Percentiles rank a stretch among this genome's conserved stretches.
Conservation (phyloP, 2,888 invertebrate genomes). For the Mechanitis mazaeus region DNA sequence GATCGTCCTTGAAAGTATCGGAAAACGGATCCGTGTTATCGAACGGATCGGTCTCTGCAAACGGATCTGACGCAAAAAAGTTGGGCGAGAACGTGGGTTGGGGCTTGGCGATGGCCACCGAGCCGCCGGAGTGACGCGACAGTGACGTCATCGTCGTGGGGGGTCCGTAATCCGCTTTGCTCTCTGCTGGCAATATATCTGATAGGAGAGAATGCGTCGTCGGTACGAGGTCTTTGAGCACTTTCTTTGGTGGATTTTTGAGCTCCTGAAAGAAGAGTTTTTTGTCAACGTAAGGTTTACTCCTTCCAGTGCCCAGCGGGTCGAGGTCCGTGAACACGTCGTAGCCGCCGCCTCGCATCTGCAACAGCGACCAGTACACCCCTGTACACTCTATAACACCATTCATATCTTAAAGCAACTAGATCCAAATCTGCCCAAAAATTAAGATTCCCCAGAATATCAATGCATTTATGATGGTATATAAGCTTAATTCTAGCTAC, state of each 20-base stretch:
- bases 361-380: conserved; percentile 53
- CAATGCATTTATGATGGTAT: neutral
- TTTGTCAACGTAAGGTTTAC: conserved; percentile 95
- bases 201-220: conserved; percentile 56
- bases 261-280: conserved; percentile 97
- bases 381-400: conserved; percentile 2
- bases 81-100: conserved; percentile 42
- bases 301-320: conserved; percentile 93
- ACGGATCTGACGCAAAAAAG: conserved; percentile 77
- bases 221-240: conserved; percentile 88
- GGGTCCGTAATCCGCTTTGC: conserved; percentile 55
- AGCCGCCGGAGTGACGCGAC: conserved; percentile 67
- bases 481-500: conserved; percentile 1
- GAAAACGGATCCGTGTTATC: conserved; percentile 82
- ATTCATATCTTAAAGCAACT: no score
- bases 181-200: conserved; percentile 53
- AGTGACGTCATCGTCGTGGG: conserved; percentile 70
- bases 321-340: conserved; percentile 96
- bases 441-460: neutral
- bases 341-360: conserved; percentile 73
- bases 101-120: conserved; percentile 64
- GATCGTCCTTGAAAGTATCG: conserved; percentile 78
- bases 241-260: conserved; percentile 95
- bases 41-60: conserved; percentile 84
- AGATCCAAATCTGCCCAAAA: no score